Percentiles rank a stretch among this genome's conserved stretches.
Evolutionary conservation across 2,888 invertebrate species (phyloP).

Genomic region (Platycnemis pennipes): DNA sequence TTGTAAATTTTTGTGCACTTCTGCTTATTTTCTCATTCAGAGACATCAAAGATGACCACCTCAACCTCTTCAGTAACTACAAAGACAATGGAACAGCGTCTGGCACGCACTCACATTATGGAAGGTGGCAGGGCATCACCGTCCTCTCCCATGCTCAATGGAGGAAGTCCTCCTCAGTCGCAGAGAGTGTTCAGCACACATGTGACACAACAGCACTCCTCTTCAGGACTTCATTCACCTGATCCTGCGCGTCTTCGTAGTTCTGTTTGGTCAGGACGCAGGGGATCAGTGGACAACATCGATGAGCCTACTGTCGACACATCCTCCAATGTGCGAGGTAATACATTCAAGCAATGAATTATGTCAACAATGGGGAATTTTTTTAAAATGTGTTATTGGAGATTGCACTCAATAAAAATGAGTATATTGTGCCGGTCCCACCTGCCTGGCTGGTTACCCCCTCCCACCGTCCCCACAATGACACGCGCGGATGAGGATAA

Average conservation of each 20-base stretch:
- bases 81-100: slow-evolving; percentile 70
- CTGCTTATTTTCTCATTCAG: neutral
- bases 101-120: slow-evolving; percentile 70
- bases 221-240: slow-evolving; percentile 71
- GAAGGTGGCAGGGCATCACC: slow-evolving; percentile 70
- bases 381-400: too few species aligned
- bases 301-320: slow-evolving; percentile 73
- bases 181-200: slow-evolving; percentile 34
- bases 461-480: too few species aligned
- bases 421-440: too few species aligned
- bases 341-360: slow-evolving; percentile 14
- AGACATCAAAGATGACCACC: slow-evolving; percentile 39
- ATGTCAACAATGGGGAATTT: neutral
- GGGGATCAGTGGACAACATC: slow-evolving; percentile 38
- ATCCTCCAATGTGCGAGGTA: slow-evolving; percentile 75
- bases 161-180: slow-evolving; percentile 3
- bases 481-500: too few species aligned
- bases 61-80: slow-evolving; percentile 12
- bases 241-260: slow-evolving; percentile 70
- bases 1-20: neutral
- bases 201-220: slow-evolving; percentile 58
- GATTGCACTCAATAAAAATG: too few species aligned
- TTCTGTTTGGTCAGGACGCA: neutral
- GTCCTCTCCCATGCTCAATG: slow-evolving; percentile 70
- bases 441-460: too few species aligned